Conservation (phyloP, 2,888 invertebrate species). For the Thereva nobilitata region DNA sequence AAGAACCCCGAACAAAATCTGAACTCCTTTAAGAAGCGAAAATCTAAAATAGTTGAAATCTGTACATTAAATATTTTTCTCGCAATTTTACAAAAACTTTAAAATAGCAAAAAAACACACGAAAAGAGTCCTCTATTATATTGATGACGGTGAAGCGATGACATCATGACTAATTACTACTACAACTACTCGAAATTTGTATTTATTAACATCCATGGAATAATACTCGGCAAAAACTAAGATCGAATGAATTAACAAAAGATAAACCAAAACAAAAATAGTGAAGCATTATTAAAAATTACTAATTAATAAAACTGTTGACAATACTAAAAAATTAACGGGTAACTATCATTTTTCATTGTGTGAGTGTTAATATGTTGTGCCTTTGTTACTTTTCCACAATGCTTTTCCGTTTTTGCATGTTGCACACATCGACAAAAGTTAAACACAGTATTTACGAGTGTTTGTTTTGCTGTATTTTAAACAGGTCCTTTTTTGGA, state of each 20-base stretch:
- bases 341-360: slow-evolving; percentile 36
- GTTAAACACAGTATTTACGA: not conserved
- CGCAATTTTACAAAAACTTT: slow-evolving; percentile 24
- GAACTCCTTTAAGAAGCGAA: no score
- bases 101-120: slow-evolving; percentile 5
- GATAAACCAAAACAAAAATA: slow-evolving; percentile 3
- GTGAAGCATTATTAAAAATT: no score
- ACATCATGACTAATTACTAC: slow-evolving; percentile 13
- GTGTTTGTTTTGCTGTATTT: no score
- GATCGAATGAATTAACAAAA: slow-evolving; percentile 21
- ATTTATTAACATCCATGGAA: slow-evolving; percentile 14
- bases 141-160: slow-evolving; percentile 9
- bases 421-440: not conserved
- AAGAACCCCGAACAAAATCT: no score
- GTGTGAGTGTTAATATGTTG: no score
- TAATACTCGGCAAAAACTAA: slow-evolving; percentile 26
- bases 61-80: no score
- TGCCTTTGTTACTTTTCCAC: no score
- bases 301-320: slow-evolving; percentile 36
- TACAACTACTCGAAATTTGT: not conserved
- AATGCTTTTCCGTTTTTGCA: not conserved
- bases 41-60: no score
- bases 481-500: no score
- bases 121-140: not conserved
- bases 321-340: slow-evolving; percentile 40